Percentiles rank a stretch among this genome's conserved stretches.
Evolutionary conservation across 2,888 invertebrate species (phyloP).

Genomic region (Parapristionchus giblindavisi): DNA sequence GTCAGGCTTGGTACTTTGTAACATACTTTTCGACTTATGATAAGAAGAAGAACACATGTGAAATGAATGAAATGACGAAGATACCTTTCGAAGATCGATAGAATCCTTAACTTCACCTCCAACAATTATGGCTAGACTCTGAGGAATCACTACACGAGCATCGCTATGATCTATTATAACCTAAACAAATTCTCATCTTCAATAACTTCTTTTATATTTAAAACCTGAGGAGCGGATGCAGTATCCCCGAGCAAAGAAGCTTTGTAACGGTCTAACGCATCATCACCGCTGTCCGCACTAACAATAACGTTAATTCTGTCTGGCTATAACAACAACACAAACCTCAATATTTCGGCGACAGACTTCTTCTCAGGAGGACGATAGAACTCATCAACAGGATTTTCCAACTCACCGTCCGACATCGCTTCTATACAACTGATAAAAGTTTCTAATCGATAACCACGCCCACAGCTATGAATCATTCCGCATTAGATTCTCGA

Average conservation of each 20-base stretch:
- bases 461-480: background rate
- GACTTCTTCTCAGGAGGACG: slow-evolving; percentile 29
- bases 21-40: no score
- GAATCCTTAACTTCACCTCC: slow-evolving; percentile 25
- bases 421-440: no score
- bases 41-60: no score
- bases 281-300: slow-evolving; percentile 33
- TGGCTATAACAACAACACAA: background rate
- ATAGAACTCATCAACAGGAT: slow-evolving; percentile 26
- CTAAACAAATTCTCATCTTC: background rate
- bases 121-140: slow-evolving; percentile 5
- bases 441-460: slow-evolving; percentile 13
- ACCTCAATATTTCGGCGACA: slow-evolving; percentile 33
- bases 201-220: background rate
- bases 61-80: background rate
- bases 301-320: background rate
- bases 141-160: slow-evolving; percentile 15
- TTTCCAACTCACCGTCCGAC: slow-evolving; percentile 34
- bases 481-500: background rate
- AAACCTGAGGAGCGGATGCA: slow-evolving; percentile 23
- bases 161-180: slow-evolving; percentile 28
- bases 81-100: slow-evolving; percentile 22
- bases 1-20: no score
- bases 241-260: slow-evolving; percentile 29
- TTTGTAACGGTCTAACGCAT: slow-evolving; percentile 30